Evolutionary conservation across 2,113 vertebrate genomes (phyloP).

Genomic region (Lepus europaeus): DNA sequence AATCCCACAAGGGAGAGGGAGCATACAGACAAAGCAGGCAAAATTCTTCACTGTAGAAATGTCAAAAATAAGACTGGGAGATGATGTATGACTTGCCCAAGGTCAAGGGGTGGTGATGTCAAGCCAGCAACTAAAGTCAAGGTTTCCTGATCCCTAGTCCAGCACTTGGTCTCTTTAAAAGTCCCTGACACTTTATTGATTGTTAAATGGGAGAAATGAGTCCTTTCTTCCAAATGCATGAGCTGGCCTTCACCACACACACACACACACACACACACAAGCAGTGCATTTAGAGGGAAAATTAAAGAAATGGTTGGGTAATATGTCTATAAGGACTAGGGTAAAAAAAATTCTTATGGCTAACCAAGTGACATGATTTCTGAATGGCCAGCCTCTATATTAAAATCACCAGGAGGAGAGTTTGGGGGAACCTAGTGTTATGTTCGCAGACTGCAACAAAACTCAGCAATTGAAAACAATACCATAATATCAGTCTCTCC

Average conservation of each 20-base stretch:
- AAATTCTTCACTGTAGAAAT: not conserved
- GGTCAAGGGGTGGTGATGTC: not conserved
- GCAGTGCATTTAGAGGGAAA: constrained; percentile 14
- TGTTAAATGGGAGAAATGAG: not conserved
- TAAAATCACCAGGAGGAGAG: not conserved
- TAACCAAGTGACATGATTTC: not conserved
- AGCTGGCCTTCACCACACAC: not conserved
- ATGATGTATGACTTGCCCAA: not conserved
- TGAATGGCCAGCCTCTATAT: not conserved
- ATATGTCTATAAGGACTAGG: not conserved
- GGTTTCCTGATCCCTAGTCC: not conserved
- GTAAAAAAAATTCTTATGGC: not conserved
- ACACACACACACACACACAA: not conserved
- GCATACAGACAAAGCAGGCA: not conserved
- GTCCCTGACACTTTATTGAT: not conserved
- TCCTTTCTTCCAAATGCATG: not conserved
- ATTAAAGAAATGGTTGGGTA: constrained; percentile 24
- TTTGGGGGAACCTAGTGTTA: not conserved
- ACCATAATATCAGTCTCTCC: not conserved
- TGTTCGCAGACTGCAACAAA: not conserved
- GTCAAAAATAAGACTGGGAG: constrained; percentile 28
- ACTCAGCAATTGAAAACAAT: not conserved
- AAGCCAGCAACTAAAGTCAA: constrained; percentile 3
- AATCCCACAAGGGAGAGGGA: constrained; percentile 11
- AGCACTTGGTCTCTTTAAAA: constrained; percentile 15